phyloP scores from a whole-genome alignment of 2,888 invertebrate species.

The Drosophila prostipennis region DNA sequence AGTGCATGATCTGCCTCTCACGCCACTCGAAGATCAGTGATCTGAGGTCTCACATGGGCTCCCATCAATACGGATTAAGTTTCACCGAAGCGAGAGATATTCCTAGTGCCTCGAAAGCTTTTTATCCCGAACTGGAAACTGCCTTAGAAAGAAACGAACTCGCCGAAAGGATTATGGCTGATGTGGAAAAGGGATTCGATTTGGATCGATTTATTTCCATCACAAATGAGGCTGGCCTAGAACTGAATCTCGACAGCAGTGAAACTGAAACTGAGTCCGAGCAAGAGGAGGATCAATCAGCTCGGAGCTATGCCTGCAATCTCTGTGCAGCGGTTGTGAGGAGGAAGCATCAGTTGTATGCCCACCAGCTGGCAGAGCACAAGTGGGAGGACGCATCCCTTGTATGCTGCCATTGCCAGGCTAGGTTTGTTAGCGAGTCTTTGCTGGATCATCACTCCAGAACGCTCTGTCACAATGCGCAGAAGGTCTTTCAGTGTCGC shows the following conservation, averaged over 20 bases:
- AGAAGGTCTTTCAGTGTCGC: conserved; percentile 78
- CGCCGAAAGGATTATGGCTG: conserved; percentile 63
- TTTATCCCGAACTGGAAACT: conserved; percentile 72
- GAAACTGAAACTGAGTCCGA: conserved; percentile 70
- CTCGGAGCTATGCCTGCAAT: conserved; percentile 68
- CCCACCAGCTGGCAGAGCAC: conserved; percentile 78
- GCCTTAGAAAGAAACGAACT: conserved; percentile 51
- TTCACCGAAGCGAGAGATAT: conserved; percentile 53
- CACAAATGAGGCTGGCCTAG: conserved; percentile 81
- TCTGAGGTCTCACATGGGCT: conserved; percentile 76
- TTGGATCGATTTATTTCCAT: conserved; percentile 81
- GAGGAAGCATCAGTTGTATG: conserved; percentile 79
- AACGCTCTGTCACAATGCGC: conserved; percentile 80
- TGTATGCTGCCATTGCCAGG: conserved; percentile 85
- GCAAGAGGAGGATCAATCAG: conserved; percentile 27
- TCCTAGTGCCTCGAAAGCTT: conserved; percentile 53
- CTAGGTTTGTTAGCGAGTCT: conserved; percentile 85
- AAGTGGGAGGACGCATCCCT: conserved; percentile 84
- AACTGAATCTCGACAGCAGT: conserved; percentile 79
- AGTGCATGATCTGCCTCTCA: conserved; percentile 83
- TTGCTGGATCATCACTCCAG: conserved; percentile 85
- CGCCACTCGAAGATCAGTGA: conserved; percentile 79
- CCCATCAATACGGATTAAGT: conserved; percentile 65
- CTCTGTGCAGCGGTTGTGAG: conserved; percentile 69
- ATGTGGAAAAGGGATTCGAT: conserved; percentile 54